Evolutionary conservation across 2,113 vertebrate genomes (phyloP).

Genomic region (Cottus gobio): DNA sequence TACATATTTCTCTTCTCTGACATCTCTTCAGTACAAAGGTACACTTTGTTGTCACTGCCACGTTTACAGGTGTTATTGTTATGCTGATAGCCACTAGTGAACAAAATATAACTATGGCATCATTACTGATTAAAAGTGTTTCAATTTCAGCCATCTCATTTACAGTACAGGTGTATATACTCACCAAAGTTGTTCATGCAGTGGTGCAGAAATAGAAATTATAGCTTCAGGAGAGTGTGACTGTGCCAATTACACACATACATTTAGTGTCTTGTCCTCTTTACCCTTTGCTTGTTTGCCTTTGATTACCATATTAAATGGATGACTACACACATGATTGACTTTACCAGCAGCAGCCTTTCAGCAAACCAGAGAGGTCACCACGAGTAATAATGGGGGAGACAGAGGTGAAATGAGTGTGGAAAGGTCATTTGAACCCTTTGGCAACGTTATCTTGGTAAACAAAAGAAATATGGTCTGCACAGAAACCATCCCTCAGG

Average conservation of each 20-base stretch:
- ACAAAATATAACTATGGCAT: neutral
- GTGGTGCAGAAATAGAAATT: neutral
- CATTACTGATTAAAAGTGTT: neutral
- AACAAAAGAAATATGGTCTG: neutral
- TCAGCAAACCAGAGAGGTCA: slow-evolving; percentile 1
- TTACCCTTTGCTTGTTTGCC: slow-evolving; percentile 4
- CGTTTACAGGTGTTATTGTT: neutral
- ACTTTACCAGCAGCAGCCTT: neutral
- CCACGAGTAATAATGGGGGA: neutral
- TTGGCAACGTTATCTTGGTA: neutral
- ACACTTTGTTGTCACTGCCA: neutral
- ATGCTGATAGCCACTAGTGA: neutral
- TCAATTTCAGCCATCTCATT: neutral
- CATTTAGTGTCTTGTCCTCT: slow-evolving; percentile 1
- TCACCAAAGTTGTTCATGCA: neutral
- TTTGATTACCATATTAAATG: neutral
- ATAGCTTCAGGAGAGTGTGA: neutral
- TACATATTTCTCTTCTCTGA: neutral
- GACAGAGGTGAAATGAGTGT: neutral
- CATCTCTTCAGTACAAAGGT: neutral
- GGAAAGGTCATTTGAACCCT: neutral
- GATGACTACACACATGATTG: neutral
- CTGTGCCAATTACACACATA: neutral
- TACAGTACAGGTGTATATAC: neutral
- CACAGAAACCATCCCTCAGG: neutral